phyloP scores from a whole-genome alignment of 2,888 invertebrate genomes.

The Drosophila falleni region DNA sequence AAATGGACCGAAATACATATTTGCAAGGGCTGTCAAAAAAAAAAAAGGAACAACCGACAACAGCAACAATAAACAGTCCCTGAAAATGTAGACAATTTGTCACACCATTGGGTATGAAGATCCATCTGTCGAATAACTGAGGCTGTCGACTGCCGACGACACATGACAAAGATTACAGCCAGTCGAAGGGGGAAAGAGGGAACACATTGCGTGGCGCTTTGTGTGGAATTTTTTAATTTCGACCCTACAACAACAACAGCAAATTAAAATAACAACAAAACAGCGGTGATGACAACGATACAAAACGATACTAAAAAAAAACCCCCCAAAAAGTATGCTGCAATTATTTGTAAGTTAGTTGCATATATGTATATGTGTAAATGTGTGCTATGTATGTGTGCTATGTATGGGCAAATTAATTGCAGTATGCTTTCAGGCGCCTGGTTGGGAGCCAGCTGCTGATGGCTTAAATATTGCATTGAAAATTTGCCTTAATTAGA shows the following conservation, averaged over 20 bases:
- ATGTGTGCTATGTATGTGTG: slow-evolving; percentile 14
- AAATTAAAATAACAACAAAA: slow-evolving; percentile 7
- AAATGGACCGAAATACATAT: slow-evolving; percentile 35
- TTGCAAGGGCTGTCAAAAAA: slow-evolving; percentile 43
- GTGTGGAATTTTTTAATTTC: slow-evolving; percentile 79
- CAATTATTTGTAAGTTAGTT: slow-evolving; percentile 35
- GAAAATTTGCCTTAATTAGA: slow-evolving; percentile 59
- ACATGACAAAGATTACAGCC: slow-evolving; percentile 62
- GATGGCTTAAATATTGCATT: slow-evolving; percentile 63
- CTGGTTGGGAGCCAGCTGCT: slow-evolving; percentile 31
- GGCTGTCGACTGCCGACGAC: slow-evolving; percentile 53
- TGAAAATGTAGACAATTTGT: slow-evolving; percentile 72
- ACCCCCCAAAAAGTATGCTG: slow-evolving; percentile 42
- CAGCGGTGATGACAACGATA: slow-evolving; percentile 11
- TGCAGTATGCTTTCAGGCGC: slow-evolving; percentile 59
- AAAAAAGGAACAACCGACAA: slow-evolving; percentile 6
- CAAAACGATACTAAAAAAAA: too few species aligned
- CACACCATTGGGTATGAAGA: slow-evolving; percentile 70
- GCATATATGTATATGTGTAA: not conserved
- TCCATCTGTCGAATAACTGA: slow-evolving; percentile 39
- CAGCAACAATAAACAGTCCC: not conserved
- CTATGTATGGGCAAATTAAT: slow-evolving; percentile 71
- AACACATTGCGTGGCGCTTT: slow-evolving; percentile 46
- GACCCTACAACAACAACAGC: slow-evolving; percentile 30
- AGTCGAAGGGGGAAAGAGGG: slow-evolving; percentile 19